Evolutionary conservation across 2,888 invertebrate species (phyloP), one percentile per base, ranked within the genome.

Genomic region (Lycia hirtaria): DNA sequence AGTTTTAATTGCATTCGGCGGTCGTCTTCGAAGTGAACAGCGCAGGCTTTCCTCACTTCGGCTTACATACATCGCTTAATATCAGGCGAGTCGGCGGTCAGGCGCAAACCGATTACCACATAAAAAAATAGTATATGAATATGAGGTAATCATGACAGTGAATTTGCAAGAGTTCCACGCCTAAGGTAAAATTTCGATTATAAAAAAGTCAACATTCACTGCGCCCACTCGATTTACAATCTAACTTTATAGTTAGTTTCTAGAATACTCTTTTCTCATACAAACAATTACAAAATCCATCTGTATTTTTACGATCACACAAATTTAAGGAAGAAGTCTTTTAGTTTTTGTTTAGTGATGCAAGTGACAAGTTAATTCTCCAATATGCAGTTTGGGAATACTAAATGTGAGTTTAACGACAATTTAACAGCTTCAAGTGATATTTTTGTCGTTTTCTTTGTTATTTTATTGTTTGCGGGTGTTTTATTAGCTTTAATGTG

Each of bases 161-260:
- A n/a, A n/a, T n/a, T n/a, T n/a, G n/a, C n/a, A n/a, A n/a, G n/a
- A 37, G 10, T 10, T 9, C 30, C 44, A 4, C 35, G n/a, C n/a
- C n/a, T n/a, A n/a, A n/a, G n/a, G n/a, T n/a, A n/a, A n/a, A n/a
- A n/a, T n/a, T n/a, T n/a, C n/a, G n/a, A n/a, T n/a, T n/a, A n/a
- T n/a, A n/a, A n/a, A n/a, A n/a, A n/a, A n/a, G n/a, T 14, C 37
- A n/a, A 68, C 79, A 81, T 81, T 77, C 72, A 78, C 66, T 9
- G 53, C 73, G 69, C 62, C 3, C 55, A 51, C 55, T 62, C 60
- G 66, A 73, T 61, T 67, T 64, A 69, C 68, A 71, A 66, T n/a
- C 26, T 17, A 12, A 50, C 3, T 26, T 79, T 81, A 81, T 72
- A 81, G 81, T 72, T 62, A 65, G 78, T 81, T 82, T 78, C 79